These are phyloP conservation scores for Phyto melanocephala DNA, from an alignment of 2,888 invertebrate genomes.

Conservation along the genomic window DNA sequence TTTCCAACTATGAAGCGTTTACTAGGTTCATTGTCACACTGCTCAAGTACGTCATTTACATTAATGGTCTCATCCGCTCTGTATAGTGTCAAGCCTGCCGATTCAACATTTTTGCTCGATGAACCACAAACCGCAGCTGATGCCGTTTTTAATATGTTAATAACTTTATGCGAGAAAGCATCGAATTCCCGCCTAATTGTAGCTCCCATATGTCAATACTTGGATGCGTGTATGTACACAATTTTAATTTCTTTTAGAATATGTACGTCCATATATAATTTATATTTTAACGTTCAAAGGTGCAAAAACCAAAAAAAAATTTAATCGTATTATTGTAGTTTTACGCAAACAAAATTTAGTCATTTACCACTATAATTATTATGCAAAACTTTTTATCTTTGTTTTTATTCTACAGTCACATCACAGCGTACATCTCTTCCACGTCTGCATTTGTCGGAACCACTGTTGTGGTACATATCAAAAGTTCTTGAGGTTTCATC, in stretches of 20 bases:
- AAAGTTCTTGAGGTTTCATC: slow-evolving; percentile 88
- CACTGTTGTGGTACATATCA: slow-evolving; percentile 90
- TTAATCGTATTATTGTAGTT: too few species aligned
- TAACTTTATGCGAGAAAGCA: slow-evolving; percentile 87
- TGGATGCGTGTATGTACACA: slow-evolving; percentile 78
- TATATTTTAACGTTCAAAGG: too few species aligned
- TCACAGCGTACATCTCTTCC: slow-evolving; percentile 76
- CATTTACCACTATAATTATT: too few species aligned
- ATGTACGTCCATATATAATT: too few species aligned
- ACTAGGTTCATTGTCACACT: slow-evolving; percentile 88
- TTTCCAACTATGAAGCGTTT: slow-evolving; percentile 90
- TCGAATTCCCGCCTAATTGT: slow-evolving; percentile 87
- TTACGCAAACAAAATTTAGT: too few species aligned
- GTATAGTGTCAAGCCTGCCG: slow-evolving; percentile 74
- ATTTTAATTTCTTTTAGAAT: too few species aligned
- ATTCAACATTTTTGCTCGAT: slow-evolving; percentile 74
- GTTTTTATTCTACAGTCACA: slow-evolving; percentile 69
- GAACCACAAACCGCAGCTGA: slow-evolving; percentile 90
- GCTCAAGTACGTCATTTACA: slow-evolving; percentile 85
- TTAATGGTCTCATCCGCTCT: slow-evolving; percentile 82
- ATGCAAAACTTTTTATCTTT: not conserved
- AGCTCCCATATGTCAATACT: slow-evolving; percentile 87
- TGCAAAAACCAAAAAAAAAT: too few species aligned
- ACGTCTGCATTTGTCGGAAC: slow-evolving; percentile 86
- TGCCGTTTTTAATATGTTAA: slow-evolving; percentile 91